These are phyloP conservation scores for Scaptodrosophila latifasciaeformis DNA, from an alignment of 2,888 invertebrate genomes.

Conservation along the genomic window DNA sequence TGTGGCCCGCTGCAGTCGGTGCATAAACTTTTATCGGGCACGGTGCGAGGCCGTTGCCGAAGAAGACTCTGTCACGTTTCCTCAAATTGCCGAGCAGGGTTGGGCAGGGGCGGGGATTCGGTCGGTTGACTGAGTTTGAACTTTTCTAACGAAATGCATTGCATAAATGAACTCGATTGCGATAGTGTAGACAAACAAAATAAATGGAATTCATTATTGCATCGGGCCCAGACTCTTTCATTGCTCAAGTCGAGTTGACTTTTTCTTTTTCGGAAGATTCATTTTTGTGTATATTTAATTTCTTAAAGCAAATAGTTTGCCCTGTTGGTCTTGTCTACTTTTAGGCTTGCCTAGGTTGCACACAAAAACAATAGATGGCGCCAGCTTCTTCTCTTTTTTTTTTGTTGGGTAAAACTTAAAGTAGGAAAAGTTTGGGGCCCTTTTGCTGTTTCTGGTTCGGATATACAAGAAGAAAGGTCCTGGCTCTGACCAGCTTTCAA, in stretches of 20 bases:
- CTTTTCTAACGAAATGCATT: slow-evolving; percentile 45
- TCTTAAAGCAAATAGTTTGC: too few relatives aligned
- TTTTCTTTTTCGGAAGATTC: too few relatives aligned
- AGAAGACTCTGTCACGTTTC: slow-evolving; percentile 6
- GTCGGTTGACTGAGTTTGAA: slow-evolving; percentile 27
- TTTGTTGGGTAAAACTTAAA: too few relatives aligned
- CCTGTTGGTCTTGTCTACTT: too few relatives aligned
- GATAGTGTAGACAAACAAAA: slow-evolving; percentile 46
- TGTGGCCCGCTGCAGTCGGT: slow-evolving; percentile 51
- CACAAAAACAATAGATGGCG: too few relatives aligned
- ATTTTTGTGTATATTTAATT: too few relatives aligned
- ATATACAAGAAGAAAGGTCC: too few relatives aligned
- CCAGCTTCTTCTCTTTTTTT: too few relatives aligned
- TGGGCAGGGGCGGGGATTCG: slow-evolving; percentile 9
- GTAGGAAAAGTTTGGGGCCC: too few relatives aligned
- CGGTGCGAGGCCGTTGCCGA: slow-evolving; percentile 7
- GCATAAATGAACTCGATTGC: slow-evolving; percentile 40
- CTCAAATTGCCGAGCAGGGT: slow-evolving; percentile 17
- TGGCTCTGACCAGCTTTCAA: slow-evolving; percentile 34
- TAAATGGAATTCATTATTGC: slow-evolving; percentile 70
- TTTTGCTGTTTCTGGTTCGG: too few relatives aligned
- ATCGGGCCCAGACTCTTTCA: slow-evolving; percentile 14
- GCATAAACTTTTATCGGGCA: slow-evolving; percentile 67
- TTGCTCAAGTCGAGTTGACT: too few relatives aligned
- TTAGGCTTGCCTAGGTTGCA: too few relatives aligned